phyloP scores from a whole-genome alignment of 2,888 invertebrate genomes.

The Augiades crinisus region DNA sequence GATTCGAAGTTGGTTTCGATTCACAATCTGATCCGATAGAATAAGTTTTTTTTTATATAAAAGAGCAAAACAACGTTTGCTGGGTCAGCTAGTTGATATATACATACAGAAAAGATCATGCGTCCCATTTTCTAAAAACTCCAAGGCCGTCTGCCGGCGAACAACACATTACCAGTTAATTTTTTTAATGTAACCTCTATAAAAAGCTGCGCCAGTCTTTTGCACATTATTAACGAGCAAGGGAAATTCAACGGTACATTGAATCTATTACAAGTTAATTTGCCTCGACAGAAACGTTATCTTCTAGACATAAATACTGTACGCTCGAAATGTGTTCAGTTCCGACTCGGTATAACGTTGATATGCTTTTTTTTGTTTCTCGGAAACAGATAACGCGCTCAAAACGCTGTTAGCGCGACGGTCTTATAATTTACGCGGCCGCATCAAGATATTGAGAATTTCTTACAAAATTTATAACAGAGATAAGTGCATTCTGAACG shows the following conservation, averaged over 20 bases:
- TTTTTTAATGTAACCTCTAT: not conserved
- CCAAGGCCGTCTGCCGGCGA: not conserved
- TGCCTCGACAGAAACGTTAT: not conserved
- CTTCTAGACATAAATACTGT: conserved; percentile 14
- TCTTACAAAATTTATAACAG: conserved; percentile 40
- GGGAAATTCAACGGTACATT: not conserved
- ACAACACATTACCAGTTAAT: not conserved
- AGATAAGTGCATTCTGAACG: conserved; percentile 25
- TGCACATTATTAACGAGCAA: not conserved
- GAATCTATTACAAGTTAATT: conserved; percentile 5
- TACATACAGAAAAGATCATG: not conserved
- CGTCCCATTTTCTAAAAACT: conserved; percentile 1
- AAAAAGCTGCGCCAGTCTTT: not conserved
- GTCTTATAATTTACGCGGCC: conserved; percentile 49
- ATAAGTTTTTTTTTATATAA: too few relatives aligned
- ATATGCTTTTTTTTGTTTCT: conserved; percentile 52
- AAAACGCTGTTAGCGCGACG: conserved; percentile 44
- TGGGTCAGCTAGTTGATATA: too few relatives aligned
- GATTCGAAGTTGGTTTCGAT: too few relatives aligned
- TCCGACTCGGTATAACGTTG: conserved; percentile 44
- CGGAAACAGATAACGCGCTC: conserved; percentile 52
- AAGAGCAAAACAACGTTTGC: too few relatives aligned
- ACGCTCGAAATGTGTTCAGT: conserved; percentile 42
- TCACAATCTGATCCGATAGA: too few relatives aligned
- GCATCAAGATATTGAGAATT: conserved; percentile 40